Percentiles rank a stretch among this genome's conserved stretches.
These are phyloP conservation scores for Enteromius treurensis DNA, from an alignment of 2,797 vertebrate species.

Conservation along the genomic window DNA sequence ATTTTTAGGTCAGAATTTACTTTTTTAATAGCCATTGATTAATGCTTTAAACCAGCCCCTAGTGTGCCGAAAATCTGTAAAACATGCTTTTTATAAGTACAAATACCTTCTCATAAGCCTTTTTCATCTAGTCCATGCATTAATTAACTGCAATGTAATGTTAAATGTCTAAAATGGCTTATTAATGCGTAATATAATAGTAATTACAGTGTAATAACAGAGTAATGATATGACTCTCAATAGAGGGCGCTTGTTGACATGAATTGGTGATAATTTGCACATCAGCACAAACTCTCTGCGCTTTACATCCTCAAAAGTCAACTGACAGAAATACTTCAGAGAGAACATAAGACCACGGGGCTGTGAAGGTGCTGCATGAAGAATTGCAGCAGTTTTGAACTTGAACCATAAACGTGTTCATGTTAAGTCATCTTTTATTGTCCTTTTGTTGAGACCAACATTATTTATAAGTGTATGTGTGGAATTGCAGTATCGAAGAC, in stretches of 20 bases:
- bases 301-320: slow-evolving; percentile 32
- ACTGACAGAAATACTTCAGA: slow-evolving; percentile 25
- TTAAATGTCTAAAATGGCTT: slow-evolving; percentile 23
- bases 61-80: slow-evolving; percentile 15
- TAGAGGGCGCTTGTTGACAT: slow-evolving; percentile 16
- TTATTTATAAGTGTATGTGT: slow-evolving; percentile 48
- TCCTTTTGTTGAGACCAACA: slow-evolving; percentile 58
- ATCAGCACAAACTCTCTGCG: slow-evolving; percentile 26
- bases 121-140: slow-evolving; percentile 14
- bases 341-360: slow-evolving; percentile 12
- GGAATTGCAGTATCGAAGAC: slow-evolving; percentile 12
- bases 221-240: slow-evolving; percentile 5
- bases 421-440: slow-evolving; percentile 17
- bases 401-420: slow-evolving; percentile 37
- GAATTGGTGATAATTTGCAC: slow-evolving; percentile 29
- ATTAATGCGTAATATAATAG: slow-evolving; percentile 32
- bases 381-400: slow-evolving; percentile 35
- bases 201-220: slow-evolving; percentile 51
- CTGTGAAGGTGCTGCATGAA: slow-evolving; percentile 17
- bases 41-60: slow-evolving; percentile 3
- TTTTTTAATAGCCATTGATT: slow-evolving; percentile 1
- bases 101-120: slow-evolving; percentile 11
- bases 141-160: slow-evolving; percentile 1
- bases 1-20: slow-evolving; percentile 10
- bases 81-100: slow-evolving; percentile 20